Percentiles rank a stretch among this genome's conserved stretches.
These are phyloP conservation scores for Penaeus indicus DNA, from an alignment of 1,140 invertebrate species.

Conservation along the genomic window DNA sequence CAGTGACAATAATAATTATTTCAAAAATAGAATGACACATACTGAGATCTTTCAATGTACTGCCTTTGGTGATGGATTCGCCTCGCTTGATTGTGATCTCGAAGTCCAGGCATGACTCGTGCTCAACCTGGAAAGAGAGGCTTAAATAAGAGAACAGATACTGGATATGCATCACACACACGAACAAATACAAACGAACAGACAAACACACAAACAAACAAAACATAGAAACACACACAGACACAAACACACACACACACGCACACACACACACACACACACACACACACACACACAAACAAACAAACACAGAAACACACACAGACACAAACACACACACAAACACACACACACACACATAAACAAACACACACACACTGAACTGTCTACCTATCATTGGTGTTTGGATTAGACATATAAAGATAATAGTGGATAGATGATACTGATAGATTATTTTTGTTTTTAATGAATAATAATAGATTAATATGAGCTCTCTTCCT, in stretches of 20 bases:
- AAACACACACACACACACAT: too few relatives aligned
- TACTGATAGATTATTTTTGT: too few relatives aligned
- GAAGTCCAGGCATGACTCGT: conserved; percentile 67
- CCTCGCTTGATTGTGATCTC: conserved; percentile 66
- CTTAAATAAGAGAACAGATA: background rate
- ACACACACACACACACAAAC: background rate
- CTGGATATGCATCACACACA: background rate
- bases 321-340: too few relatives aligned
- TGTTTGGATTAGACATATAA: too few relatives aligned
- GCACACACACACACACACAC: background rate
- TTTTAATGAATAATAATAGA: too few relatives aligned
- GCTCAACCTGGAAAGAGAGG: conserved; percentile 64
- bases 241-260: background rate
- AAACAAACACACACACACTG: too few relatives aligned
- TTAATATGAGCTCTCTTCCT: too few relatives aligned
- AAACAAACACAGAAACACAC: too few relatives aligned
- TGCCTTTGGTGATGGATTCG: conserved; percentile 68
- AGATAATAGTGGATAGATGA: too few relatives aligned
- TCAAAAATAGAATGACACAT: conserved; percentile 37
- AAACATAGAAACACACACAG: background rate
- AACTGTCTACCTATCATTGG: too few relatives aligned
- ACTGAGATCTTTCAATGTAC: conserved; percentile 67
- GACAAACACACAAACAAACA: background rate
- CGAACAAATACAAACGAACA: background rate
- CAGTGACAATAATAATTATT: background rate